Base-by-base conservation (phyloP, 92 coral and sea anemone genomes). In the Epizoanthus fatuus region DNA sequence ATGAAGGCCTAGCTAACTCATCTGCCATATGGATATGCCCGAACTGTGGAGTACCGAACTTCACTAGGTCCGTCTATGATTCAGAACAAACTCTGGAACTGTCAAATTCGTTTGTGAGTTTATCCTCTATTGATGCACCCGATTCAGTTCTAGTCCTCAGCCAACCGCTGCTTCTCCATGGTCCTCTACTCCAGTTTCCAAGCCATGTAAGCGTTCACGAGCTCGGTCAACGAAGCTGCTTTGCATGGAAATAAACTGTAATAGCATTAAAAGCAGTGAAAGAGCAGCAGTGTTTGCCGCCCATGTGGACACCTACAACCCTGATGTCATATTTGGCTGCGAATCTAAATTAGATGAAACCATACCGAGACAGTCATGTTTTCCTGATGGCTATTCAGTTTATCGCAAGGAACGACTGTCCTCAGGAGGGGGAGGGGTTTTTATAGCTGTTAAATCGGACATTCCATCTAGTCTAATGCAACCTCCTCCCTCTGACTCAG, bases 181-280 rank as follows among this genome's bases (percentile, higher is more conserved):
- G 60, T 55, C 60, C 17, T 12, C 60, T 12, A 55, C 60, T 55
- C 20, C 60, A 55, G 60, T 10, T 9, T 55, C 60, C 35, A 29
- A 29, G 35, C 35, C 35, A 29, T 29, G 35, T 29, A 60, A 60
- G 29, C 66, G 11, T 60, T 60, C 66, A 60, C n/a, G 66, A 60
- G 66, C 66, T 60, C 66, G 66, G 11, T 45, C 81, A 54, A 45
- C 81, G 60, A 74, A 74, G 22, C 37, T 45, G 64, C 57, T 45
- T 44, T 53, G 60, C 81, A 74, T 74, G 81, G 81, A 74, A 74
- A 74, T 74, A 42, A 74, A 74, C 22, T 74, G 81, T 52, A 44
- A 74, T 22, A 74, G 81, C 81, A 74, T 42, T 53, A 74, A 74
- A 51, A 45, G 57, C 37, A 52, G 81, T 74, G 69, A 74, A 54